Base-by-base conservation (phyloP, 2,797 vertebrate genomes). In the Crocidura indochinensis region DNA sequence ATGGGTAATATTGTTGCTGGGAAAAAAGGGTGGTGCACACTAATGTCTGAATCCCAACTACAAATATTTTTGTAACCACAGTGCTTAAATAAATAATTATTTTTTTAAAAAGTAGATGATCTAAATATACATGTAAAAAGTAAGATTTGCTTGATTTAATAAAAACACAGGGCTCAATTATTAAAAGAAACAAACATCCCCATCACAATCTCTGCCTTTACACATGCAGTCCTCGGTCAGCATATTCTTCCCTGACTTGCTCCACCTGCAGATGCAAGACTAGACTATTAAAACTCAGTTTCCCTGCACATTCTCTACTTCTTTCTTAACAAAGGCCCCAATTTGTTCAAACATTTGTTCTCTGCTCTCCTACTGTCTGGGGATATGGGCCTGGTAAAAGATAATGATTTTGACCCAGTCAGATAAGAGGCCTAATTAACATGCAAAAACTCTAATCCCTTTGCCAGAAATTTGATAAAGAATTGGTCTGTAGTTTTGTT, bases 321-420 rank as follows among this genome's bases (percentile, higher is more conserved):
- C 44, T 71, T 93, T 84, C 72, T 75, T 77, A 51, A 73, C 19
- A 67, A 69, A 77, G 12, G 6, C 15, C 38, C 14, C 11, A 0
- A 87, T 85, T 91, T 88, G 29, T 56, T 82, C 80, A 88, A 12
- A 27, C 65, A 29, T 84, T 19, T 19, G 49, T 17, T 9, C 7
- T 15, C 7, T 77, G 29, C 27, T 91, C 67, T 84, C 68, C 47
- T 46, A 68, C n/a, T 29, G 8, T 29, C 22, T 79, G 31, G 51
- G 51, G 51, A 15, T 15, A 9, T 10, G 51, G 51, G 51, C 10
- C 12, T 15, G 11, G 17, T 84, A 47, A 88, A 95, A 83, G 56
- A 1, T 20, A 10, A 51, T 83, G 31, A 80, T 22, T 56, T 82
- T 80, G 75, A 47, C 60, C n/a, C 27, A 19, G 11, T 26, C 74